A percentile compares a stretch with the other conserved stretches of the same genome.
Conservation (phyloP, 2,113 vertebrate genomes). For the Leptosomus discolor region DNA sequence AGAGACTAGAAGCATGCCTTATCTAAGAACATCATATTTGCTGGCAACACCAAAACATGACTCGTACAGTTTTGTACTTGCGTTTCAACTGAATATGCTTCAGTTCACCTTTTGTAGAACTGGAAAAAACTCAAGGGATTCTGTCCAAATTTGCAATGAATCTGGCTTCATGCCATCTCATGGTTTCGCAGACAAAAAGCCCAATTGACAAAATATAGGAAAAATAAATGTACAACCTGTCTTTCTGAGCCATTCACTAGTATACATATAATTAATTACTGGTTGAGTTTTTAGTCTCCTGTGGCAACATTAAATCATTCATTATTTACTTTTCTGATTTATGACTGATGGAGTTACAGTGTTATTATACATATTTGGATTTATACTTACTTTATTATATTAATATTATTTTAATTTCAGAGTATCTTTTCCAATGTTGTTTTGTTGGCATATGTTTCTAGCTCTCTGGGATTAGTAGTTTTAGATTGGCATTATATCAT, state of each 20-base stretch:
- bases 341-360: not conserved
- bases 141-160: not conserved
- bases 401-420: not conserved
- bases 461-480: not conserved
- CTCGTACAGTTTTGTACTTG: not conserved
- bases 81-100: not conserved
- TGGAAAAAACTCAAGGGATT: not conserved
- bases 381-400: not conserved
- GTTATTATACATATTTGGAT: not conserved
- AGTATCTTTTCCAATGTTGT: not conserved
- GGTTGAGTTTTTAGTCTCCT: not conserved
- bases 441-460: not conserved
- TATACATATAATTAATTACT: not conserved
- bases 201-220: not conserved
- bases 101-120: not conserved
- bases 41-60: not conserved
- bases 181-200: not conserved
- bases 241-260: not conserved
- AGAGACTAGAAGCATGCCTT: not conserved
- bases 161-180: not conserved
- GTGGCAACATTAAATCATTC: not conserved
- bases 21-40: not conserved
- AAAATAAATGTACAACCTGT: not conserved
- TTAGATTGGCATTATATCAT: not conserved
- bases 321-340: constrained; percentile 24